Percentiles rank a stretch among this genome's conserved stretches.
Evolutionary conservation across 2,113 vertebrate species (phyloP).

Genomic region (Tylochromis polylepis): DNA sequence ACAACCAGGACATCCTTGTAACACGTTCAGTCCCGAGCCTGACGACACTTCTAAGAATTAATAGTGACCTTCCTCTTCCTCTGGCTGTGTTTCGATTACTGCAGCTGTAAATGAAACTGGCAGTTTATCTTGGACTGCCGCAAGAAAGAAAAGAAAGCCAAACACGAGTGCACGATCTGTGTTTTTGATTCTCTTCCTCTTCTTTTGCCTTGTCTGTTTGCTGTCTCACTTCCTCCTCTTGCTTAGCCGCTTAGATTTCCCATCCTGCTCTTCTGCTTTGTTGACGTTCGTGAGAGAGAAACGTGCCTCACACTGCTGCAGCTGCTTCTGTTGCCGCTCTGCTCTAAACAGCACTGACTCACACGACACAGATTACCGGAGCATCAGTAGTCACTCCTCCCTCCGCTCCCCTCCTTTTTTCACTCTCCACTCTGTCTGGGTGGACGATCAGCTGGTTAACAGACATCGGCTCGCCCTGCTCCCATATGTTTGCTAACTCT

Average conservation of each 20-base stretch:
- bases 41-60: background rate
- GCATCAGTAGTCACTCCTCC: conserved; percentile 68
- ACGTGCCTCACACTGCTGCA: conserved; percentile 22
- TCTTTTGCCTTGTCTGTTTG: background rate
- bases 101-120: background rate
- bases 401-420: conserved; percentile 48
- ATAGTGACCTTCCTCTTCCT: conserved; percentile 9
- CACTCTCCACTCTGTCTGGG: conserved; percentile 36
- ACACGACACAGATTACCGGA: conserved; percentile 56
- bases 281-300: conserved; percentile 30
- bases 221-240: conserved; percentile 45
- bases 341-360: conserved; percentile 47
- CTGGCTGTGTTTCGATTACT: background rate
- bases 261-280: conserved; percentile 44
- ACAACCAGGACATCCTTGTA: conserved; percentile 88
- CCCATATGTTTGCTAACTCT: conserved; percentile 62
- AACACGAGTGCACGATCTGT: background rate
- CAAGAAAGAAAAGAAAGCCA: background rate
- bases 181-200: background rate
- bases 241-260: background rate
- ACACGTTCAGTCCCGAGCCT: background rate
- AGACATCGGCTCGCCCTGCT: conserved; percentile 50
- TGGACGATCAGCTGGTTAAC: conserved; percentile 74
- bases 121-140: background rate
- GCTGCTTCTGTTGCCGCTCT: conserved; percentile 24